These are phyloP conservation scores for Kuschelorhynchus macadamiae DNA, from an alignment of 2,888 invertebrate genomes.

Conservation along the genomic window DNA sequence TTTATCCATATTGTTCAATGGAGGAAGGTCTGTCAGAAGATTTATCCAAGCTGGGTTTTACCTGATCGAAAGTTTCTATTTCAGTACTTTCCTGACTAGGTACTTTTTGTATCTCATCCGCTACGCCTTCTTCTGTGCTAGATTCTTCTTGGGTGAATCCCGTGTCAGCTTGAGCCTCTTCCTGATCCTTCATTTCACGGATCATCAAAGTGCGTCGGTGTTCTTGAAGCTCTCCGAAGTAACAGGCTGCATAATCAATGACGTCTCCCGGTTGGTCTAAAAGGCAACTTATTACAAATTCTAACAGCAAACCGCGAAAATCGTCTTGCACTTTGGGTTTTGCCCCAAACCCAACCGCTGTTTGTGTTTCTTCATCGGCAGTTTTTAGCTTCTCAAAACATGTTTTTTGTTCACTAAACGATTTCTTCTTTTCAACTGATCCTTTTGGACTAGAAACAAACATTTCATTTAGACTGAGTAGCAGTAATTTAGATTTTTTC, in stretches of 20 bases:
- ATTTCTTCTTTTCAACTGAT: slow-evolving; percentile 1
- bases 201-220: slow-evolving; percentile 22
- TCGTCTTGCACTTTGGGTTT: slow-evolving; percentile 31
- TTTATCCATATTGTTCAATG: too few relatives aligned
- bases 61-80: too few relatives aligned
- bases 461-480: background rate
- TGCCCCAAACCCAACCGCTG: background rate
- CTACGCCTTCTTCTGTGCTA: background rate
- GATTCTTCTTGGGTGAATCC: background rate
- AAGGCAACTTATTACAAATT: slow-evolving; percentile 41
- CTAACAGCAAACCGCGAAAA: slow-evolving; percentile 37
- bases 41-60: too few relatives aligned
- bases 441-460: background rate
- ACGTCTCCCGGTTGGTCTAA: slow-evolving; percentile 38
- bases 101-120: background rate
- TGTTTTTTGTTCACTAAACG: background rate
- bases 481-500: too few relatives aligned
- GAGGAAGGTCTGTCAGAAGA: too few relatives aligned
- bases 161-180: background rate
- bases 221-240: slow-evolving; percentile 28
- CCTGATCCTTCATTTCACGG: slow-evolving; percentile 10
- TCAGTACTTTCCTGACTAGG: too few relatives aligned
- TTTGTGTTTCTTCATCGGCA: slow-evolving; percentile 23
- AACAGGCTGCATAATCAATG: slow-evolving; percentile 30
- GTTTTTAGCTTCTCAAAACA: background rate